Base-by-base conservation (phyloP, 2,113 vertebrate genomes). In the Serilophus lunatus region DNA sequence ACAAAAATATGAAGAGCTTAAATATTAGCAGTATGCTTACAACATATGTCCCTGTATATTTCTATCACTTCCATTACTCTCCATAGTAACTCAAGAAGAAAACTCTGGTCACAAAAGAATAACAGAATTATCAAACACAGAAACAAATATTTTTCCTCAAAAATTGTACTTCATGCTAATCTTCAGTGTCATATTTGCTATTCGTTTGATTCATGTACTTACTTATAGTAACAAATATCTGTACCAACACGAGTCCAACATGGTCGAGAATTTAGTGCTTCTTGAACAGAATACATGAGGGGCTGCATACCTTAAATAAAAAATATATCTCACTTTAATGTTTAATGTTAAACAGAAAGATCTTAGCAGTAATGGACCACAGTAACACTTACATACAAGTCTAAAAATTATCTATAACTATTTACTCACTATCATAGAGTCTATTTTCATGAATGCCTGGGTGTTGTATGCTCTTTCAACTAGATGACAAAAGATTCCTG, bases 201-300 rank as follows among this genome's bases (percentile, higher is more conserved):
- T 29, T 49, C 14, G 7, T 82, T 80, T 61, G 64, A 35, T 31
- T 57, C 57, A 45, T 42, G 56, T 92, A 98, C 98, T 97, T 98
- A 99, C 99, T 99, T 99, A 97, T 99, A 99, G 95, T 99, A 99
- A 98, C 99, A 99, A 97, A 99, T 99, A 96, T 99, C 99, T 64
- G 98, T 97, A 82, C 99, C 99, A 86, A 98, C 98, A 89, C 99
- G 98, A 94, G 98, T 98, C 99, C 99, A 99, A 90, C 95, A 98
- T 2, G 99, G 99, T 40, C 97, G 98, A 86, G 99, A 98, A 64
- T 95, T 96, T 90, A 99, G 98, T 26, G 99, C 99, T 92, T 99
- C 99, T 96, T 99, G 99, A 83, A 99, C 99, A 4, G 99, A 99
- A 96, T 99, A 99, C 99, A 99, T 99, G 66, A 99, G 97, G 45